A percentile compares a stretch with the other conserved stretches of the same genome.
These are phyloP conservation scores for Ferrisia virgata DNA, from an alignment of 2,888 invertebrate genomes.

Conservation along the genomic window DNA sequence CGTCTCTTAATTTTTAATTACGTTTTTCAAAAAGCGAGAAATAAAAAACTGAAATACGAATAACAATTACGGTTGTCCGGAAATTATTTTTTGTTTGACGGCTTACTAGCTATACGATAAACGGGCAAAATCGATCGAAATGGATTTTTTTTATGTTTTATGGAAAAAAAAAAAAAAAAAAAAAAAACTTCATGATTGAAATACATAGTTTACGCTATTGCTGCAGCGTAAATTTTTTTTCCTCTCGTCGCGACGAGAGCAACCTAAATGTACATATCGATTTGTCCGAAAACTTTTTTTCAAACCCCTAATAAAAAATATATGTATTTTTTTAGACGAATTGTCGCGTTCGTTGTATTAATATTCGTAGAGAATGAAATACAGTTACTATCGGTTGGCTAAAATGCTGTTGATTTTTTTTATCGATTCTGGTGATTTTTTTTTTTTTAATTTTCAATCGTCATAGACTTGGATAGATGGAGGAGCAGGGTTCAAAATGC, in stretches of 20 bases:
- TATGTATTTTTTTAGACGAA: background rate
- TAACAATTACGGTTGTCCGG: slow-evolving; percentile 32
- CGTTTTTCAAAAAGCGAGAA: slow-evolving; percentile 27
- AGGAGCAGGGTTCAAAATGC: too few species aligned
- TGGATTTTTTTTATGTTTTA: slow-evolving; percentile 17
- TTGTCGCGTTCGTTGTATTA: background rate
- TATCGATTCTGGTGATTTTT: too few species aligned
- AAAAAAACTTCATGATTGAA: slow-evolving; percentile 1
- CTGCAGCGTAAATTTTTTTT: background rate
- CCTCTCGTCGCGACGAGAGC: background rate
- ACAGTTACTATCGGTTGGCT: too few species aligned
- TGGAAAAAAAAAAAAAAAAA: background rate
- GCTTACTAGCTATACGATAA: slow-evolving; percentile 1
- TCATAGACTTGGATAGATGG: too few species aligned
- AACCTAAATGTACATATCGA: background rate
- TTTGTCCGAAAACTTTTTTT: background rate
- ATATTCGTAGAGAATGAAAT: background rate
- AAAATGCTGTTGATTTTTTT: too few species aligned
- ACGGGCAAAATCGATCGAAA: slow-evolving; percentile 25
- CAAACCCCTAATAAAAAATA: background rate
- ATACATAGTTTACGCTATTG: background rate
- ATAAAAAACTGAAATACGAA: slow-evolving; percentile 24
- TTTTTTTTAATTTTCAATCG: too few species aligned
- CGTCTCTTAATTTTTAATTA: slow-evolving; percentile 32
- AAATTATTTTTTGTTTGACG: slow-evolving; percentile 33